phyloP scores from a whole-genome alignment of 1,140 invertebrate genomes.

The Zaprionus nigranus region DNA sequence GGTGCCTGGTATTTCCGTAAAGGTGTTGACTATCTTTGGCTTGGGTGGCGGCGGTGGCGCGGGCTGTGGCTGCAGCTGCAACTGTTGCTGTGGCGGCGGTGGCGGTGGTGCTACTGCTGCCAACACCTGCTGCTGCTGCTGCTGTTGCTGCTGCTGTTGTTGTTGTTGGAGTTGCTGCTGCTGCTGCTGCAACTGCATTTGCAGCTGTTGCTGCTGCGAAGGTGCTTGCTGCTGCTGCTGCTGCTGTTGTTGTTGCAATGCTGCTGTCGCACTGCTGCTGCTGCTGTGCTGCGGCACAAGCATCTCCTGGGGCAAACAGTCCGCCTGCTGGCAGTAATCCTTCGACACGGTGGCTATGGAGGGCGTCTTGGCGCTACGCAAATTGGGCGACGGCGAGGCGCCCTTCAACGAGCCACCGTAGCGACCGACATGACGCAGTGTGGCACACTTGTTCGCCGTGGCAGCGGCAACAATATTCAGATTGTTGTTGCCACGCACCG shows the following conservation, averaged over 20 bases:
- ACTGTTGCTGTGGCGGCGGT: constrained; percentile 42
- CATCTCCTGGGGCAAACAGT: constrained; percentile 77
- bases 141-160: constrained; percentile 49
- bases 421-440: constrained; percentile 81
- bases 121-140: constrained; percentile 30
- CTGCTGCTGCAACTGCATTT: constrained; percentile 43
- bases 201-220: constrained; percentile 38
- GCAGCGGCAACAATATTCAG: constrained; percentile 69
- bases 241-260: neutral
- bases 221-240: constrained; percentile 43
- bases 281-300: constrained; percentile 30
- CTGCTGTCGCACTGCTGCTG: constrained; percentile 15
- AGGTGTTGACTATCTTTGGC: constrained; percentile 82
- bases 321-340: constrained; percentile 82
- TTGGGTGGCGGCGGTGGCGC: constrained; percentile 77
- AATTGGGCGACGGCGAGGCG: constrained; percentile 74
- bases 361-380: constrained; percentile 80
- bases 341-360: constrained; percentile 83
- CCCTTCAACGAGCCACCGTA: constrained; percentile 85
- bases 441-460: constrained; percentile 80
- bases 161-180: constrained; percentile 40
- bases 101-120: constrained; percentile 36
- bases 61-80: constrained; percentile 54
- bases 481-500: constrained; percentile 84
- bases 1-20: constrained; percentile 82